These are phyloP conservation scores for Chaenocephalus aceratus DNA, from an alignment of 2,113 vertebrate genomes.

Conservation along the genomic window DNA sequence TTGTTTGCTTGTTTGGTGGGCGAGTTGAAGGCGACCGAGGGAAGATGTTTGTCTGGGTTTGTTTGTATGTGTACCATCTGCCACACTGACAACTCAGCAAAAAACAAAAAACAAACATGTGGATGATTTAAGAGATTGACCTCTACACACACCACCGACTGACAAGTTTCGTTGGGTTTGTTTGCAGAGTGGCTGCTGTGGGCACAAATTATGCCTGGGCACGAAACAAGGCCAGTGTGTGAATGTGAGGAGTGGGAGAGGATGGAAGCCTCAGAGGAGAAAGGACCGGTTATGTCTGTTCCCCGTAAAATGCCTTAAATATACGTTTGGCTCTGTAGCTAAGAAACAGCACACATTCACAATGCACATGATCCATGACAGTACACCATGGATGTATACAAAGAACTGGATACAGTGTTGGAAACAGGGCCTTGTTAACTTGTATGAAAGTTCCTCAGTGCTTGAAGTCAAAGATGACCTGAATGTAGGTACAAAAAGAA, in stretches of 20 bases:
- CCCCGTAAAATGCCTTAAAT: slow-evolving; percentile 38
- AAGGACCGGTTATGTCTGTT: slow-evolving; percentile 38
- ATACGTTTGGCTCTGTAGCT: slow-evolving; percentile 21
- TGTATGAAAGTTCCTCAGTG: too few species aligned
- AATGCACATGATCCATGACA: slow-evolving; percentile 49
- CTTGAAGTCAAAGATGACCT: too few species aligned
- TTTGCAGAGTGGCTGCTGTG: slow-evolving; percentile 61
- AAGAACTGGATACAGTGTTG: too few species aligned
- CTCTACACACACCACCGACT: slow-evolving; percentile 33
- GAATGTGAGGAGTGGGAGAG: slow-evolving; percentile 31
- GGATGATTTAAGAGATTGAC: slow-evolving; percentile 39
- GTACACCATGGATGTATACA: too few species aligned
- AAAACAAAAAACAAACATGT: slow-evolving; percentile 54
- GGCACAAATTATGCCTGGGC: slow-evolving; percentile 53
- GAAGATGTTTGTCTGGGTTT: slow-evolving; percentile 46
- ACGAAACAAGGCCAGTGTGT: slow-evolving; percentile 49
- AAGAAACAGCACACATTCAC: slow-evolving; percentile 35
- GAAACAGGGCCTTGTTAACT: too few species aligned
- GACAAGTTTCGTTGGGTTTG: slow-evolving; percentile 42
- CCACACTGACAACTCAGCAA: slow-evolving; percentile 55
- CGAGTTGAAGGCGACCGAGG: slow-evolving; percentile 25
- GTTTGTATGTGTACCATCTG: slow-evolving; percentile 30
- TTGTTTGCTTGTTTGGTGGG: slow-evolving; percentile 59
- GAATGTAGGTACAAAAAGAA: too few species aligned
- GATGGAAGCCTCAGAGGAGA: slow-evolving; percentile 44